These are phyloP conservation scores for Doris montereyensis DNA, from an alignment of 2,888 invertebrate genomes.

Conservation along the genomic window DNA sequence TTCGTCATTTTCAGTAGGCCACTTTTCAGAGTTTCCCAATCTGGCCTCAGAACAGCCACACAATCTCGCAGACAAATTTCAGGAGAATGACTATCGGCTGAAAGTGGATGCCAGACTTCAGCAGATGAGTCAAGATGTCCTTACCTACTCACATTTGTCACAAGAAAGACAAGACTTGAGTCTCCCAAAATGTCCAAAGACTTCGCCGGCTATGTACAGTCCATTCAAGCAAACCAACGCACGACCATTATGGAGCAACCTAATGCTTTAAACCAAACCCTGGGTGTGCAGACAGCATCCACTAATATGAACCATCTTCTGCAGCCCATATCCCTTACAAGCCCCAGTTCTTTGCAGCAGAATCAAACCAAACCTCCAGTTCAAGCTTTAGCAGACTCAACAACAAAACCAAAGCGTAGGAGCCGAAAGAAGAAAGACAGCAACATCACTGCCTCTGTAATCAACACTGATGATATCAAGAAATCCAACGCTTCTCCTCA, in stretches of 20 bases:
- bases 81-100: conserved; percentile 37
- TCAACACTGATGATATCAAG: conserved; percentile 1
- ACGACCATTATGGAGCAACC: no score
- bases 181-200: conserved; percentile 29
- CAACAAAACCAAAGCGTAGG: conserved; percentile 65
- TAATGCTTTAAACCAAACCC: no score
- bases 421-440: conserved; percentile 56
- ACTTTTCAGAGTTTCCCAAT: conserved; percentile 36
- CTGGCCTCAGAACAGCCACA: conserved; percentile 39
- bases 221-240: conserved; percentile 32
- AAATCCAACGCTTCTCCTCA: conserved; percentile 20
- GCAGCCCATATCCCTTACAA: no score
- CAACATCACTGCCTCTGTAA: no score
- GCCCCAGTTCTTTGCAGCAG: no score
- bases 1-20: conserved; percentile 33
- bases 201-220: background rate
- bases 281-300: no score
- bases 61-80: conserved; percentile 36
- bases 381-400: conserved; percentile 69
- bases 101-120: conserved; percentile 25
- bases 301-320: no score
- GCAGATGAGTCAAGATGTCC: conserved; percentile 25
- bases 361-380: conserved; percentile 53
- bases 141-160: background rate
- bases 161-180: conserved; percentile 35